Base-by-base conservation (phyloP, 1,140 invertebrate genomes). In the Telenomus remus region DNA sequence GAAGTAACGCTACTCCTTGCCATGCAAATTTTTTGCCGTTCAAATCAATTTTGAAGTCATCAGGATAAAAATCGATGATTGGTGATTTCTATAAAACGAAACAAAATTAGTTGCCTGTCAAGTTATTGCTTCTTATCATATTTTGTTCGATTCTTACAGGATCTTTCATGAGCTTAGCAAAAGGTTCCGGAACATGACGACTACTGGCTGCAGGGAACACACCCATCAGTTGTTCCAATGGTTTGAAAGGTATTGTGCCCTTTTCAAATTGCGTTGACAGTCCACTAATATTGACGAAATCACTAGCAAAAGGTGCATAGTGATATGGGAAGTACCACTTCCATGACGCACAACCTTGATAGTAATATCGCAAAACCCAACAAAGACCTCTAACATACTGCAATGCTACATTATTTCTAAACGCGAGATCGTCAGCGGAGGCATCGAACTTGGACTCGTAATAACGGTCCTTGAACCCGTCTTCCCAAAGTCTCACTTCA, bases 261-360 rank as follows among this genome's bases (percentile, higher is more conserved):
- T 91, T 94, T 81, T 96, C 94, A 89, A 99, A 99, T 80, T 94
- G 90, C 0, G 95, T 95, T 44, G 94, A 92, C 1, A 98, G 87
- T 9, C 94, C 93, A 50, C 91, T 92, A 39, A 99, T 95, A 82
- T 98, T 96, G 15, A 96, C 91, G 88, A 99, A 99, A 89, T 99
- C 98, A 1, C 97, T 99, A 4, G 98, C 98, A 90, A 99, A 99
- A n/a, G 98, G 98, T 1, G 98, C 98, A 91, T 99, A 99, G 88
- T 99, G 98, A 86, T 98, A 99, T 0, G 98, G 98, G 88, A 97
- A 99, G 89, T 98, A 99, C 98, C 98, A 99, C 87, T 98, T 96
- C 98, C 98, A 99, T 1, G 97, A 98, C 14, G 97, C 95, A 89
- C 98, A 99, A 44, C 98, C 98, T 92, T 99, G 98, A 90, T 99